Evolutionary conservation across 2,797 vertebrate species (phyloP).

Genomic region (Cirrhinus mrigala): DNA sequence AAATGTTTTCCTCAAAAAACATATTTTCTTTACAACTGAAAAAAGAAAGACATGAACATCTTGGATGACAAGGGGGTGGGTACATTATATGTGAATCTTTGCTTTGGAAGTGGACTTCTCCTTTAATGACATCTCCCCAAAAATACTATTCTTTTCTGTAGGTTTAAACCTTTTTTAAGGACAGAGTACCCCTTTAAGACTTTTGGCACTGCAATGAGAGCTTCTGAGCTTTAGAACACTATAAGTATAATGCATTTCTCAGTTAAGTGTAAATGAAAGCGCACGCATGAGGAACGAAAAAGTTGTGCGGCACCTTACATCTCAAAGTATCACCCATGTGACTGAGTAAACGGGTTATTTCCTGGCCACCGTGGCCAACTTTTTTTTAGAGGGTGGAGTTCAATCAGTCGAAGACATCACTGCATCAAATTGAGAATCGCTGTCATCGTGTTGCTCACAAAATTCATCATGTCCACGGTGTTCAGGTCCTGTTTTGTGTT

Average conservation of each 20-base stretch:
- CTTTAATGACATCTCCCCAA: not conserved
- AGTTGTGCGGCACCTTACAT: not conserved
- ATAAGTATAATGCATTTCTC: not conserved
- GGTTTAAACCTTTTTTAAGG: not conserved
- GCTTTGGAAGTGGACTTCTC: too few relatives aligned
- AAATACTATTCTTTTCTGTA: not conserved
- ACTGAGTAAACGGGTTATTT: slow-evolving; percentile 37
- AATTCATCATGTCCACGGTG: slow-evolving; percentile 67
- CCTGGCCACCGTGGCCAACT: slow-evolving; percentile 31
- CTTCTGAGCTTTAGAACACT: not conserved
- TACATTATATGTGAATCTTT: too few relatives aligned
- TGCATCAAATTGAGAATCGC: not conserved
- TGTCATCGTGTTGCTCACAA: not conserved
- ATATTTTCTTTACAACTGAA: too few relatives aligned
- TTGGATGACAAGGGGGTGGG: too few relatives aligned
- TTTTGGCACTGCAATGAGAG: not conserved
- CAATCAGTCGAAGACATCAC: slow-evolving; percentile 34
- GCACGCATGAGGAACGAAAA: not conserved
- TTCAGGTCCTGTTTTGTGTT: slow-evolving; percentile 80
- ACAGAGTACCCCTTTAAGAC: not conserved
- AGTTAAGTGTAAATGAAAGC: slow-evolving; percentile 11
- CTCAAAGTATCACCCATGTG: slow-evolving; percentile 2
- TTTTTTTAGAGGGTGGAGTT: slow-evolving; percentile 67
- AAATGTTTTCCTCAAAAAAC: too few relatives aligned
- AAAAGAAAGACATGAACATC: too few relatives aligned